A percentile compares a stretch with the other conserved stretches of the same genome.
phyloP scores from a whole-genome alignment of 2,113 vertebrate species.

The Bos indicus region DNA sequence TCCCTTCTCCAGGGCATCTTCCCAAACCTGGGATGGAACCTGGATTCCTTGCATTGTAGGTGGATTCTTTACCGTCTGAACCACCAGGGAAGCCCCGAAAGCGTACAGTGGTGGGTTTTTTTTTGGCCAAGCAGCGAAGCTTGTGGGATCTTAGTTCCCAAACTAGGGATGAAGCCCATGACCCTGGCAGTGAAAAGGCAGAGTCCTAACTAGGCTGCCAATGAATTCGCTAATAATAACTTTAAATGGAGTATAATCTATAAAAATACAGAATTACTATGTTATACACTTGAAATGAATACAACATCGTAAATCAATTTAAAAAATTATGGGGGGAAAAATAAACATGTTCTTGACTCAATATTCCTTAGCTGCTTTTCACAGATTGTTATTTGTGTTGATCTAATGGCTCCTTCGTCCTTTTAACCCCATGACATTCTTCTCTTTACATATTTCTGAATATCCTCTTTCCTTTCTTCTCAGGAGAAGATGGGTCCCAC shows the following conservation, averaged over 20 bases:
- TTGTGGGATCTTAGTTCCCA: neutral
- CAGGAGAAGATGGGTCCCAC: neutral
- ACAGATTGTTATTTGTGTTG: neutral
- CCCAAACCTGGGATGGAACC: neutral
- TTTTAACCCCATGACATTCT: neutral
- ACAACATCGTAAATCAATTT: neutral
- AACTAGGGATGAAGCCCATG: neutral
- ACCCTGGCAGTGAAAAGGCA: neutral
- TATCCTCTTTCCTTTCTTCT: neutral
- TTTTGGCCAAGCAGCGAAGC: neutral
- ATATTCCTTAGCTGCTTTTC: neutral
- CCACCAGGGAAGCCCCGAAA: neutral
- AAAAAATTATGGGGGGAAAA: neutral
- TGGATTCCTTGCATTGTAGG: neutral
- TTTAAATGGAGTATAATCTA: neutral
- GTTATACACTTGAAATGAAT: neutral
- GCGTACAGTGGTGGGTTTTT: neutral
- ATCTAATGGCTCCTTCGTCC: neutral
- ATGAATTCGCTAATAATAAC: neutral
- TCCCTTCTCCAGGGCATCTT: neutral
- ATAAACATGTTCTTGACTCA: neutral
- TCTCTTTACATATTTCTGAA: neutral
- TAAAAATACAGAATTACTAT: neutral
- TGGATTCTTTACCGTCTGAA: neutral
- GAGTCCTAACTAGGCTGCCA: neutral